Evolutionary conservation across 2,113 vertebrate genomes (phyloP).

Genomic region (Rattus rattus): DNA sequence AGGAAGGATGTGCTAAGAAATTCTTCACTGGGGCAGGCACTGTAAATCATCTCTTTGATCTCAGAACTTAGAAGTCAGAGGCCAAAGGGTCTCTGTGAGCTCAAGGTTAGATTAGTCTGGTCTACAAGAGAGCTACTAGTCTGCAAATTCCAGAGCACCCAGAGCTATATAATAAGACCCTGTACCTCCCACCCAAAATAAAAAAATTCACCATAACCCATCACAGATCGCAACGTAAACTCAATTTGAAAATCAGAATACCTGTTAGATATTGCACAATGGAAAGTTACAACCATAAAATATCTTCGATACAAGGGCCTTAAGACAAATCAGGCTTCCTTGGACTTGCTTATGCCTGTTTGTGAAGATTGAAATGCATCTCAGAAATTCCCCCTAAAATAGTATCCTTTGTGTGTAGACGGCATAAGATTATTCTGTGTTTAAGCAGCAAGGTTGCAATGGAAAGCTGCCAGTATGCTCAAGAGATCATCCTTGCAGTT

Average conservation of each 20-base stretch:
- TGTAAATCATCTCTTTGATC: neutral
- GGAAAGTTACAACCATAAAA: slow-evolving; percentile 25
- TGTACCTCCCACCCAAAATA: neutral
- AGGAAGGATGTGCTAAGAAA: slow-evolving; percentile 20
- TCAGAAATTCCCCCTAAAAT: slow-evolving; percentile 2
- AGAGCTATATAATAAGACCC: neutral
- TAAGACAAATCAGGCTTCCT: neutral
- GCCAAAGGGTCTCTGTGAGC: neutral
- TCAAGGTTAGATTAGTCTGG: neutral
- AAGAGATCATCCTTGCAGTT: neutral
- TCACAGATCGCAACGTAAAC: neutral
- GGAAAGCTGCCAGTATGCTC: neutral
- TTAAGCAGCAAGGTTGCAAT: neutral
- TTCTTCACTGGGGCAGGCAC: neutral
- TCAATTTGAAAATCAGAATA: slow-evolving; percentile 34
- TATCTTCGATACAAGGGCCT: neutral
- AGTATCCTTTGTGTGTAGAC: neutral
- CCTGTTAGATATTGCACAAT: neutral
- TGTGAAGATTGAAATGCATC: neutral
- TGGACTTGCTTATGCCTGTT: neutral
- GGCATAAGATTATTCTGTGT: neutral
- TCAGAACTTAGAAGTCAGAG: neutral
- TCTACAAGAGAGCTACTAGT: neutral
- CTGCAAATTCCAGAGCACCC: neutral
- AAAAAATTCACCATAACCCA: neutral